Conservation (phyloP, 2,113 vertebrate genomes). For the Tamias sibiricus region DNA sequence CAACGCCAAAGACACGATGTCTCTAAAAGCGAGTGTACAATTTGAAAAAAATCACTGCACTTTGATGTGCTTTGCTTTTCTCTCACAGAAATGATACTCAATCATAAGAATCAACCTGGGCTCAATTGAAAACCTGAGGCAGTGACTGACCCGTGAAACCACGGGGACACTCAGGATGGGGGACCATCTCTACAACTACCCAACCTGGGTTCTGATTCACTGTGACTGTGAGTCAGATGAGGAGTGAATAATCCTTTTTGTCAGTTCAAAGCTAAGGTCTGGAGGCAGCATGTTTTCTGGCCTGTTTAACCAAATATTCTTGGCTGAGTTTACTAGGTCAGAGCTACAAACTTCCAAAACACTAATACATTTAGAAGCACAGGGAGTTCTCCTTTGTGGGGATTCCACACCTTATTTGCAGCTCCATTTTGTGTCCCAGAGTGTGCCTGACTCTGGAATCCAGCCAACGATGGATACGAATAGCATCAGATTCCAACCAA, state of each 20-base stretch:
- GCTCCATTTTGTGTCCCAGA: not conserved
- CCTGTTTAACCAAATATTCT: slow-evolving; percentile 33
- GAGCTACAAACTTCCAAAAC: not conserved
- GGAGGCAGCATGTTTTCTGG: slow-evolving; percentile 14
- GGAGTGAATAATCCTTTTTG: slow-evolving; percentile 10
- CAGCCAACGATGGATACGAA: not conserved
- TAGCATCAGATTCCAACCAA: not conserved
- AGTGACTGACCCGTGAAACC: not conserved
- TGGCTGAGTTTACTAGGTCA: not conserved
- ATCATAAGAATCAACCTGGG: not conserved
- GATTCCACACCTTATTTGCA: not conserved
- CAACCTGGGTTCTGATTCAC: not conserved
- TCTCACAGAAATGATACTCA: not conserved
- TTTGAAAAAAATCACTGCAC: slow-evolving; percentile 5
- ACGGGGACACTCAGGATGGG: not conserved
- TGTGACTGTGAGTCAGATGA: not conserved
- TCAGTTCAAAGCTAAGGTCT: slow-evolving; percentile 48
- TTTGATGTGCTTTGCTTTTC: slow-evolving; percentile 47
- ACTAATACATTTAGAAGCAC: slow-evolving; percentile 9
- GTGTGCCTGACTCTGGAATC: not conserved
- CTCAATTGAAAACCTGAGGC: not conserved
- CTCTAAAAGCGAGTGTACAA: not conserved
- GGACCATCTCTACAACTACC: not conserved
- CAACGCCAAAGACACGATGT: slow-evolving; percentile 16
- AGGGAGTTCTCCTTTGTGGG: not conserved